Conservation (phyloP, 2,888 invertebrate genomes). For the Chouioia cunea region DNA sequence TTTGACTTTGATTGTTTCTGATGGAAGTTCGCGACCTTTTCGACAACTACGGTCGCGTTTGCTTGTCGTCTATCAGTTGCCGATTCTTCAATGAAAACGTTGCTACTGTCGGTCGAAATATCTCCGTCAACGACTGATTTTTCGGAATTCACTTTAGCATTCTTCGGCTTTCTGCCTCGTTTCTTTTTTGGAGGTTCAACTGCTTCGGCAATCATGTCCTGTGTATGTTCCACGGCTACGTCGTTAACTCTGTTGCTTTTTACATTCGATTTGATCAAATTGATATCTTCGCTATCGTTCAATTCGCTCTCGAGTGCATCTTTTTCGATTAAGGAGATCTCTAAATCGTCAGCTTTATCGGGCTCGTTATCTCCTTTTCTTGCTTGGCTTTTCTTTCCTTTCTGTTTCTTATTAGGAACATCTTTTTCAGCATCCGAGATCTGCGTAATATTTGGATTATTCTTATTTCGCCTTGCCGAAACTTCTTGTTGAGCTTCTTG, state of each 20-base stretch:
- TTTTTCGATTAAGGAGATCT: not conserved
- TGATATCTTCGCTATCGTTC: slow-evolving; percentile 22
- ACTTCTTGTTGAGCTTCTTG: slow-evolving; percentile 7
- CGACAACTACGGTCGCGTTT: not conserved
- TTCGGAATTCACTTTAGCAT: not conserved
- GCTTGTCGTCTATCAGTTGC: not conserved
- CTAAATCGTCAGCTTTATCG: slow-evolving; percentile 2
- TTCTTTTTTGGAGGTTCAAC: slow-evolving; percentile 12
- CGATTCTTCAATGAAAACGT: not conserved
- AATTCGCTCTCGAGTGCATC: not conserved
- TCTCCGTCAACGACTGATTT: slow-evolving; percentile 5
- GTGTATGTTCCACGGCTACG: not conserved
- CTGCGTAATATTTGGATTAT: slow-evolving; percentile 15
- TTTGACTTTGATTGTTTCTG: slow-evolving; percentile 30
- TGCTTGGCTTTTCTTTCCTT: slow-evolving; percentile 17
- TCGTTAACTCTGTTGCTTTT: slow-evolving; percentile 1
- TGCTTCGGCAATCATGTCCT: not conserved
- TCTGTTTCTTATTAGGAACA: not conserved
- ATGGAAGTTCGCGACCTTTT: not conserved
- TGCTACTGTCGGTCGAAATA: slow-evolving; percentile 40
- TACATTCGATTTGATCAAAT: not conserved
- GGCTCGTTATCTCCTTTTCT: slow-evolving; percentile 14
- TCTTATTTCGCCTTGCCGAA: slow-evolving; percentile 11
- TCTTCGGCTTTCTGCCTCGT: slow-evolving; percentile 26
- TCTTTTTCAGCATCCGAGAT: slow-evolving; percentile 26